Percentiles rank a stretch among this genome's conserved stretches.
Conservation (phyloP, 2,888 invertebrate genomes). For the Drosophila koepferae region DNA sequence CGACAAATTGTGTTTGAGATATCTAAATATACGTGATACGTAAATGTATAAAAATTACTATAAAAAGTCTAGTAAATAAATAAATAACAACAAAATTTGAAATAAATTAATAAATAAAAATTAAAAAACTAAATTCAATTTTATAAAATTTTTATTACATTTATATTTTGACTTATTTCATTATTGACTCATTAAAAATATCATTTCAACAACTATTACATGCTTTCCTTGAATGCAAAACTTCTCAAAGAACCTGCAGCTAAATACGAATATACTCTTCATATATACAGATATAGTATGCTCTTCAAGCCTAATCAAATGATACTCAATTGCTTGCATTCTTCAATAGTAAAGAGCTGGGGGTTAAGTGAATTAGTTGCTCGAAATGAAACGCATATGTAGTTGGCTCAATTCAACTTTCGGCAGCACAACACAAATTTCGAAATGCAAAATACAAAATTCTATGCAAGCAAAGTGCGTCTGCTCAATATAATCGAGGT, state of each 20-base stretch:
- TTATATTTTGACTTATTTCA: too few species aligned
- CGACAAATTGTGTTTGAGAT: neutral
- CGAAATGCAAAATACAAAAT: neutral
- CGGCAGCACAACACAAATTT: neutral
- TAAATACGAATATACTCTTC: neutral
- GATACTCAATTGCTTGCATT: neutral
- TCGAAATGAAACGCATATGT: neutral
- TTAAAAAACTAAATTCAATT: too few species aligned
- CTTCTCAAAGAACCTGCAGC: neutral
- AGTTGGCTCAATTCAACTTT: neutral
- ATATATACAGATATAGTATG: accelerated
- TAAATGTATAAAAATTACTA: too few species aligned
- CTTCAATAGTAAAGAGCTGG: neutral
- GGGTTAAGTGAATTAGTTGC: constrained; percentile 2
- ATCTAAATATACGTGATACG: neutral
- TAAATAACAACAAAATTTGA: too few species aligned
- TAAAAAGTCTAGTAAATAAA: too few species aligned
- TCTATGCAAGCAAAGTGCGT: neutral
- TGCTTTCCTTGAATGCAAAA: neutral
- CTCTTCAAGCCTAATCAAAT: neutral
- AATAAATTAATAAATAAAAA: too few species aligned
- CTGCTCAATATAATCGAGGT: neutral
- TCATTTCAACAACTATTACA: neutral
- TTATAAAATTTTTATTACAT: too few species aligned
- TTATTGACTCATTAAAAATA: too few species aligned